Conservation (phyloP, 2,888 invertebrate genomes). For the Pecten maximus region DNA sequence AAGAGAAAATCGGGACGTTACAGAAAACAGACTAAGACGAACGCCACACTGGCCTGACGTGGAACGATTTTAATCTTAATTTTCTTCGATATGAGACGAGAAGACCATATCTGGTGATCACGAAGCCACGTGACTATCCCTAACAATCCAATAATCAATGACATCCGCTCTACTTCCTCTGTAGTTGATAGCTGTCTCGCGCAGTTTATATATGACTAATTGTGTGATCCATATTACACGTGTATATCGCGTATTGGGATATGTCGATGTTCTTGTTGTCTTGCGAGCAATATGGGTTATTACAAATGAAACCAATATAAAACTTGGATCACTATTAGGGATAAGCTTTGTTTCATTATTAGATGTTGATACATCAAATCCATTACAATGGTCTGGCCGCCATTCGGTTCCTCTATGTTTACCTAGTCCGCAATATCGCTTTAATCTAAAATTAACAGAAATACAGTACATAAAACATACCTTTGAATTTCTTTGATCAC, state of each 20-base stretch:
- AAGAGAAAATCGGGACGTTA: not conserved
- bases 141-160: not conserved
- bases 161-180: not conserved
- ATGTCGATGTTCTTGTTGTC: not conserved
- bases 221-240: not conserved
- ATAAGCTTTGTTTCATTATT: no score
- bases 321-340: no score
- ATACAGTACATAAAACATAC: no score
- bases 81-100: not conserved
- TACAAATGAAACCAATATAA: no score
- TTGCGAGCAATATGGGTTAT: no score
- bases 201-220: not conserved
- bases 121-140: not conserved
- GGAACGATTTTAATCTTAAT: constrained; percentile 20
- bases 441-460: no score
- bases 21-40: not conserved
- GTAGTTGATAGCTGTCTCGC: not conserved
- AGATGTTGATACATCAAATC: no score
- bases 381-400: no score
- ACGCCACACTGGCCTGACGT: not conserved
- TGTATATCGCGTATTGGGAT: not conserved
- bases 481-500: no score
- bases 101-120: not conserved
- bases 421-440: no score
- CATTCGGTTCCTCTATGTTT: no score